phyloP scores from a whole-genome alignment of 2,888 invertebrate genomes.

The Timema cristinae region DNA sequence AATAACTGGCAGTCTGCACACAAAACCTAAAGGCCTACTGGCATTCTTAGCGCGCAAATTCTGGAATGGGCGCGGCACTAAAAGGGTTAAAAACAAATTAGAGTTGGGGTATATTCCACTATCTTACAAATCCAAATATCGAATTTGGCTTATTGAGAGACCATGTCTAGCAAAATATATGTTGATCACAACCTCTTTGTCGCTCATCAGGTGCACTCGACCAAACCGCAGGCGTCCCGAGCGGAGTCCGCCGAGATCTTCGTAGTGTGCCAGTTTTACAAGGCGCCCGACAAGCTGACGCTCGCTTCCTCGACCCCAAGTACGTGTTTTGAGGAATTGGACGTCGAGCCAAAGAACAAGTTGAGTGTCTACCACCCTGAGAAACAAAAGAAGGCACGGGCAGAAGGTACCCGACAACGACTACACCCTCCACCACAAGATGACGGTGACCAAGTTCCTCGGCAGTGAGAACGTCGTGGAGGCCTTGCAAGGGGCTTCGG shows the following conservation, averaged over 20 bases:
- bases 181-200: too few species aligned
- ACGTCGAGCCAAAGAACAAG: constrained; percentile 66
- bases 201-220: constrained; percentile 72
- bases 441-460: constrained; percentile 77
- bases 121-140: too few species aligned
- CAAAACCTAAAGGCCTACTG: too few species aligned
- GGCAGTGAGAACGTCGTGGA: constrained; percentile 72
- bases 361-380: constrained; percentile 70
- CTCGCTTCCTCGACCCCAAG: constrained; percentile 87
- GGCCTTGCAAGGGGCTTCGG: constrained; percentile 69
- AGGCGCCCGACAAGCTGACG: constrained; percentile 88
- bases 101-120: too few species aligned
- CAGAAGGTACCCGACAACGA: constrained; percentile 94
- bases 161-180: too few species aligned
- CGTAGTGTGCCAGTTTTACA: constrained; percentile 91
- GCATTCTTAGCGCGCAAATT: too few species aligned
- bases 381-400: constrained; percentile 74
- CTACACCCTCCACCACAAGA: constrained; percentile 72
- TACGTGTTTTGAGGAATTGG: constrained; percentile 93
- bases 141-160: too few species aligned
- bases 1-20: too few species aligned
- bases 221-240: constrained; percentile 97
- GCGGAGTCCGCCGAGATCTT: constrained; percentile 99
- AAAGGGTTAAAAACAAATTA: too few species aligned
- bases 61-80: too few species aligned